Evolutionary conservation across 2,797 vertebrate genomes (phyloP).

Genomic region (Amblyraja radiata): DNA sequence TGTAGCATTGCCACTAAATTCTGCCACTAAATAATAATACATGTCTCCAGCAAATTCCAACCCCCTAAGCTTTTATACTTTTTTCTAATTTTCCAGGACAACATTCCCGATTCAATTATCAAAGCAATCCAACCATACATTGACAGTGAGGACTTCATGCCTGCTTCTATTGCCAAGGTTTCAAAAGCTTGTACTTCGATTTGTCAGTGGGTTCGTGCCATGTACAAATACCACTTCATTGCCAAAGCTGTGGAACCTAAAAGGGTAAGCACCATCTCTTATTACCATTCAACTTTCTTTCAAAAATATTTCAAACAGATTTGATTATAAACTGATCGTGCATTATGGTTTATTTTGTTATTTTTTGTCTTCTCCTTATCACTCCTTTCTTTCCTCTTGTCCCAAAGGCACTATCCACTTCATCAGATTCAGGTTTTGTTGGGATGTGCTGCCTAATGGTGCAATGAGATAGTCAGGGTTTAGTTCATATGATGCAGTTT

Average conservation of each 20-base stretch:
- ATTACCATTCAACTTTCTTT: neutral
- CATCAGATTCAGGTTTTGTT: neutral
- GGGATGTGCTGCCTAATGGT: neutral
- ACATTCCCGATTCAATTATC: conserved; percentile 76
- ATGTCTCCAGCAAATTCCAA: too few relatives aligned
- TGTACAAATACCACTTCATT: conserved; percentile 84
- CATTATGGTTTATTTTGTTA: neutral
- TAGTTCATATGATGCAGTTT: neutral
- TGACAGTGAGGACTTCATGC: conserved; percentile 82
- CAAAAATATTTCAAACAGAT: neutral
- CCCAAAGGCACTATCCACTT: neutral
- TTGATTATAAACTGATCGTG: neutral
- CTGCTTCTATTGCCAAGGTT: conserved; percentile 75
- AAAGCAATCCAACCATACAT: conserved; percentile 79
- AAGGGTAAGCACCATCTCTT: conserved; percentile 60
- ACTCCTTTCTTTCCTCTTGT: neutral
- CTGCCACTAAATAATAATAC: neutral
- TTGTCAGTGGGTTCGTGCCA: conserved; percentile 88
- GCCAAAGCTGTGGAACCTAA: conserved; percentile 76
- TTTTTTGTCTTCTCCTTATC: neutral
- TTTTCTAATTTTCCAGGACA: conserved; percentile 61
- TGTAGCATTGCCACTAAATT: neutral
- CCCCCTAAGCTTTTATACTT: too few relatives aligned
- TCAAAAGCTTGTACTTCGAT: conserved; percentile 89
- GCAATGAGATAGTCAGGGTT: neutral